phyloP scores from a whole-genome alignment of 2,888 invertebrate species.

The Synanthedon andrenaeformis region DNA sequence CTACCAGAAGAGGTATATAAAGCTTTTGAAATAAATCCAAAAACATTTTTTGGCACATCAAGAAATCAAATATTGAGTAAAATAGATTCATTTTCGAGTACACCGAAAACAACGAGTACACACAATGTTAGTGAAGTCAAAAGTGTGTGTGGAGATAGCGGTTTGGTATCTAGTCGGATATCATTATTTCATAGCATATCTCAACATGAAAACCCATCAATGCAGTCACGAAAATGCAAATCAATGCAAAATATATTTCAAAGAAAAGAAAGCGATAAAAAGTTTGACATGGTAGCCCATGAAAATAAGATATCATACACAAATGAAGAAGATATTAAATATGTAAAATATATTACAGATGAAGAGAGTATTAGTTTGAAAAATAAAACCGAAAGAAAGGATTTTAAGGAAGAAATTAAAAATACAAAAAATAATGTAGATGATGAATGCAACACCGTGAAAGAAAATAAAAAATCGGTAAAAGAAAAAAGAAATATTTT shows the following conservation, averaged over 20 bases:
- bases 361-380: not conserved
- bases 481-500: constrained; percentile 36
- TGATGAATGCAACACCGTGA: not conserved
- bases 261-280: constrained; percentile 17
- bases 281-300: not conserved
- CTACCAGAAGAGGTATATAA: constrained; percentile 59
- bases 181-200: constrained; percentile 56
- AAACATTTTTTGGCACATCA: constrained; percentile 61
- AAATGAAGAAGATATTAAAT: not conserved
- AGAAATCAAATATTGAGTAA: constrained; percentile 58
- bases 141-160: constrained; percentile 40
- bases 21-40: constrained; percentile 64
- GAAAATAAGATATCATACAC: not conserved
- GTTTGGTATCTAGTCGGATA: constrained; percentile 62
- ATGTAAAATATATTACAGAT: not conserved
- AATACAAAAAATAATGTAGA: not conserved
- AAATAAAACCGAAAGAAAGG: not conserved
- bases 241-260: constrained; percentile 42
- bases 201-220: constrained; percentile 39
- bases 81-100: constrained; percentile 55
- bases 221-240: constrained; percentile 33
- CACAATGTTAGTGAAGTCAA: constrained; percentile 19
- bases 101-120: constrained; percentile 29
- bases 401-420: not conserved
- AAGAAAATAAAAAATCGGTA: not conserved